Evolutionary conservation across 2,888 invertebrate genomes (phyloP).

Genomic region (Baronia brevicornis): DNA sequence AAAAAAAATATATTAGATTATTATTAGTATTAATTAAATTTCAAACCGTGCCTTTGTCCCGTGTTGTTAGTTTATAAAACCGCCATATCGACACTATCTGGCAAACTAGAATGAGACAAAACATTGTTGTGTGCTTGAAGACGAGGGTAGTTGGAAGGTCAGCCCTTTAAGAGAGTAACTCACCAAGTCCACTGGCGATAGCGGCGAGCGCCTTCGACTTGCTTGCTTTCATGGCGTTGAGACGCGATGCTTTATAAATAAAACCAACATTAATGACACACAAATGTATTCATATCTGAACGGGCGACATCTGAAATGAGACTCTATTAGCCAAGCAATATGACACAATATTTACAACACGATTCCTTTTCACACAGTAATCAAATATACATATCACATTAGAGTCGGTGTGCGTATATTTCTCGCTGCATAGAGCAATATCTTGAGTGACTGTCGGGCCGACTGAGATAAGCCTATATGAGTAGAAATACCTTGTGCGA

Average conservation of each 20-base stretch:
- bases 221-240: conserved; percentile 81
- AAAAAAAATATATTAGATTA: too few species aligned
- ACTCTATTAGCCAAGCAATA: conserved; percentile 58
- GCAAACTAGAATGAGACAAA: conserved; percentile 31
- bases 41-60: too few species aligned
- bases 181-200: conserved; percentile 93
- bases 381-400: conserved; percentile 39
- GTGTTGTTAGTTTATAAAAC: too few species aligned
- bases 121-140: conserved; percentile 1
- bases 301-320: conserved; percentile 69
- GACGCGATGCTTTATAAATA: conserved; percentile 81
- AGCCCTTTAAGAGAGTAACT: conserved; percentile 70
- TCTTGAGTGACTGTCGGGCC: conserved; percentile 45
- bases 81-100: conserved; percentile 52
- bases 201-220: conserved; percentile 92
- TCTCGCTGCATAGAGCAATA: conserved; percentile 38
- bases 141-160: conserved; percentile 15
- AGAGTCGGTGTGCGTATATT: conserved; percentile 49
- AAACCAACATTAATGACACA: conserved; percentile 74
- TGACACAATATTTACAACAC: conserved; percentile 44
- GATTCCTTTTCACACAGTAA: conserved; percentile 30
- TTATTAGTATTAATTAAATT: too few species aligned
- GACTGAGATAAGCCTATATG: conserved; percentile 48
- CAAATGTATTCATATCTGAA: conserved; percentile 55
- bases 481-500: conserved; percentile 86